Base-by-base conservation (phyloP, 30 jellyfish, hydroid and myxozoan genomes). In the Turritopsis dohrnii region DNA sequence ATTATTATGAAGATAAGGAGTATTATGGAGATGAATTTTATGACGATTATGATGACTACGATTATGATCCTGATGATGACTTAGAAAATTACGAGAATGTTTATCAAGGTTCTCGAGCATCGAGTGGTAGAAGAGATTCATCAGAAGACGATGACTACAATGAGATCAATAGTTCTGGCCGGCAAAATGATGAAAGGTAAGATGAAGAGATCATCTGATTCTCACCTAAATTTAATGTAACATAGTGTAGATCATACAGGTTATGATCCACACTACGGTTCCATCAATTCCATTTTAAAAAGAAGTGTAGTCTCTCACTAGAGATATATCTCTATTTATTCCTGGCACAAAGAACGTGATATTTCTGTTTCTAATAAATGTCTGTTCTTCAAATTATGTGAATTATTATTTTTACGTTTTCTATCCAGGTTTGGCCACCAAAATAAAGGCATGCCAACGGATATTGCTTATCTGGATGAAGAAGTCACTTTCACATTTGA, bases 401-500 rank as follows among this genome's bases (percentile, higher is more conserved):
- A 41, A 41, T 41, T 41, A 3, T 41, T 41, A 41, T 13, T 41
- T 41, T 41, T 41, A 3, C 9, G 5, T 41, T 41, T 41, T 13
- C 13, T 41, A 3, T 41, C 5, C 5, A 41, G 60, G 60, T 41
- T 41, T 41, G 13, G 13, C 60, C 5, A 3, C 60, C 60, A 41
- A 41, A 41, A 41, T 3, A 41, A 41, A 13, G 13, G 13, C 60
- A 41, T 41, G 13, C 60, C 60, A 41, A 41, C 60, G 9, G 60
- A 3, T 13, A 41, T 41, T 41, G 87, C 31, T 24, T 53, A 91
- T 60, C 72, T 86, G 85, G 94, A 87, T 25, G 96, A 91, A 29
- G 96, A 93, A 20, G 77, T 88, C 18, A 72, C 66, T 53, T 87
- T 93, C 26, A 93, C 98, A 20, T 84, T 21, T 76, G 96, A 81